Percentiles rank a stretch among this genome's conserved stretches.
Evolutionary conservation across 2,888 invertebrate species (phyloP).

Genomic region (Volucella zonaria): DNA sequence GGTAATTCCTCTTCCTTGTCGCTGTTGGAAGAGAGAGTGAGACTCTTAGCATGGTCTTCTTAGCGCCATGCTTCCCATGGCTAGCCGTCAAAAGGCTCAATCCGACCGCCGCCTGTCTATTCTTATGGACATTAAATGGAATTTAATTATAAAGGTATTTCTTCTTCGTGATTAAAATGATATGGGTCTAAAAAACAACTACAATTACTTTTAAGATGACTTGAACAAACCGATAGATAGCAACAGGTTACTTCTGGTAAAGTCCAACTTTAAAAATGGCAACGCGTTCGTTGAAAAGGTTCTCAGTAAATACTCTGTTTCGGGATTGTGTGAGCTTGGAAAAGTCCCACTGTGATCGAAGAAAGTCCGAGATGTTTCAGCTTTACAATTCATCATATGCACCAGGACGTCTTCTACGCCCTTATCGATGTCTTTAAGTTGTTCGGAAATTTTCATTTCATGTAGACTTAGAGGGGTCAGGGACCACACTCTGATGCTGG

Average conservation of each 20-base stretch:
- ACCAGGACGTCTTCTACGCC: conserved; percentile 96
- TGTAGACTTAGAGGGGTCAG: conserved; percentile 93
- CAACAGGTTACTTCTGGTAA: conserved; percentile 95
- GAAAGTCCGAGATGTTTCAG: too few species aligned
- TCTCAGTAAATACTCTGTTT: conserved; percentile 89
- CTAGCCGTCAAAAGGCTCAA: too few species aligned
- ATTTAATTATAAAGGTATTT: conserved; percentile 38
- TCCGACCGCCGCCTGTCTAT: too few species aligned
- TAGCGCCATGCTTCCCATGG: too few species aligned
- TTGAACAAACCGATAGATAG: conserved; percentile 91
- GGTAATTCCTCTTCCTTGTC: too few species aligned
- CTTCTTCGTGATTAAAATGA: neutral
- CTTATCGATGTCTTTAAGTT: conserved; percentile 93
- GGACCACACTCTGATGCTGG: conserved; percentile 93
- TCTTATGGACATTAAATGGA: neutral
- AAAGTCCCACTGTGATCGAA: too few species aligned
- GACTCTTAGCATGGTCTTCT: too few species aligned
- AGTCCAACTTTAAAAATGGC: conserved; percentile 94
- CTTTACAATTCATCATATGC: conserved; percentile 96
- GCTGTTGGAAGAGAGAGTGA: too few species aligned
- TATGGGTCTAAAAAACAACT: conserved; percentile 4
- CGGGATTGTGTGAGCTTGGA: conserved; percentile 89
- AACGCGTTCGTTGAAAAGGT: conserved; percentile 97
- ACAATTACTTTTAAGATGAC: conserved; percentile 34
- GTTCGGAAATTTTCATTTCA: conserved; percentile 93